These are phyloP conservation scores for Ophion obscuratus DNA, from an alignment of 2,888 invertebrate genomes.

Conservation along the genomic window DNA sequence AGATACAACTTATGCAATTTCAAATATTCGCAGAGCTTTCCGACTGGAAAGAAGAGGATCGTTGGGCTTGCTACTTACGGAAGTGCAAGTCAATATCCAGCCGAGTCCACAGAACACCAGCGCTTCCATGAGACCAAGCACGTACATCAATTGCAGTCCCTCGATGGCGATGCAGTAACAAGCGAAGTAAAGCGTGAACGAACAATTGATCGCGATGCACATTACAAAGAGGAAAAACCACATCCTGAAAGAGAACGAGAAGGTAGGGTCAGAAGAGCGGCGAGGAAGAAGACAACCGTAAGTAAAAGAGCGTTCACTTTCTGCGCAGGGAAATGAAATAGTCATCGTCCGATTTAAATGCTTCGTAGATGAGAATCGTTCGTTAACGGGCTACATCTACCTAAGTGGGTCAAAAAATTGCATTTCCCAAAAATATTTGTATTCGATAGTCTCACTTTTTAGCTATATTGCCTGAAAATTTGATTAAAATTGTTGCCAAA, in stretches of 20 bases:
- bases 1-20: background rate
- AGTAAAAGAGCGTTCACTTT: background rate
- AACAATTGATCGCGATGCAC: slow-evolving; percentile 94
- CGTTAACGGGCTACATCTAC: background rate
- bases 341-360: background rate
- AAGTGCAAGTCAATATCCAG: slow-evolving; percentile 94
- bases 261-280: background rate
- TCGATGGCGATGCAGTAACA: slow-evolving; percentile 94
- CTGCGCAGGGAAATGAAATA: background rate
- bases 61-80: slow-evolving; percentile 87
- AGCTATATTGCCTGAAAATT: too few relatives aligned
- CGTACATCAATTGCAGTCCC: slow-evolving; percentile 93
- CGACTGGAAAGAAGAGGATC: background rate
- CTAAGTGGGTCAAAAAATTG: too few relatives aligned
- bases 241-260: slow-evolving; percentile 86
- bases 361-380: background rate
- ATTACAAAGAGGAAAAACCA: slow-evolving; percentile 97
- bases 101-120: slow-evolving; percentile 94
- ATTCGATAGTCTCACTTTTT: too few relatives aligned
- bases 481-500: too few relatives aligned
- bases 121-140: slow-evolving; percentile 92
- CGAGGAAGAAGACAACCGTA: background rate
- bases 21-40: slow-evolving; percentile 5
- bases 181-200: slow-evolving; percentile 94
- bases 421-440: too few relatives aligned